Evolutionary conservation across 2,113 vertebrate species (phyloP).

Genomic region (Oryzias javanicus): DNA sequence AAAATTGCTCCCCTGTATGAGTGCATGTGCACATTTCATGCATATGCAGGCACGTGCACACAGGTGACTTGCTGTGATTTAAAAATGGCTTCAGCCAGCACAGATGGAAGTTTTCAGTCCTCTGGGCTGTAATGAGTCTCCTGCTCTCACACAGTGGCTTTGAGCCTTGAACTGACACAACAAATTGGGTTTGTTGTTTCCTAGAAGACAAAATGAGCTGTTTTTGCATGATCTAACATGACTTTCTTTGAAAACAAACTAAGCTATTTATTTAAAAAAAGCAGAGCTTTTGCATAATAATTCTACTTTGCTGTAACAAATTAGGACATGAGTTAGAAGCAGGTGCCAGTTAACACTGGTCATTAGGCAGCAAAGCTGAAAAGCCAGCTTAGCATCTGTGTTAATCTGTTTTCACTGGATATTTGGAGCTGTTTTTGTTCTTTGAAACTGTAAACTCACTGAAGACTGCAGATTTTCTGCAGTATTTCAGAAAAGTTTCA

Average conservation of each 20-base stretch:
- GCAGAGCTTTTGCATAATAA: neutral
- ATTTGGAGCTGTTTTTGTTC: constrained; percentile 24
- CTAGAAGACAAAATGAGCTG: constrained; percentile 5
- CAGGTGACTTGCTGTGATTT: neutral
- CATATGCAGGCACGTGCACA: neutral
- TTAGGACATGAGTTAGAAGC: constrained; percentile 10
- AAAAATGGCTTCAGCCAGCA: constrained; percentile 14
- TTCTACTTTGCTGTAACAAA: neutral
- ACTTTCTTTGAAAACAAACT: neutral
- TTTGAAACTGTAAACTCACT: constrained; percentile 18
- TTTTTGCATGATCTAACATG: neutral
- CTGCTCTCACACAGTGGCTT: constrained; percentile 4
- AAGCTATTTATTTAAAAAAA: neutral
- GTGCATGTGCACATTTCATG: neutral
- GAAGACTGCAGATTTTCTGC: neutral
- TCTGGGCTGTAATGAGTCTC: constrained; percentile 2
- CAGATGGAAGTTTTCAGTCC: constrained; percentile 13
- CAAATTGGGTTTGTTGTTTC: constrained; percentile 24
- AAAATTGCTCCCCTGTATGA: constrained; percentile 26
- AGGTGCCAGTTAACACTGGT: constrained; percentile 22
- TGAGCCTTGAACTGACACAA: constrained; percentile 5
- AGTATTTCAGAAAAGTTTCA: neutral
- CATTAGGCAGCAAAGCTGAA: constrained; percentile 21
- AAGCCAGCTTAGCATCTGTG: constrained; percentile 36
- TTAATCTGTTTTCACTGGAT: constrained; percentile 27